Evolutionary conservation across 2,888 invertebrate species (phyloP).

Genomic region (Deroplatys truncata): DNA sequence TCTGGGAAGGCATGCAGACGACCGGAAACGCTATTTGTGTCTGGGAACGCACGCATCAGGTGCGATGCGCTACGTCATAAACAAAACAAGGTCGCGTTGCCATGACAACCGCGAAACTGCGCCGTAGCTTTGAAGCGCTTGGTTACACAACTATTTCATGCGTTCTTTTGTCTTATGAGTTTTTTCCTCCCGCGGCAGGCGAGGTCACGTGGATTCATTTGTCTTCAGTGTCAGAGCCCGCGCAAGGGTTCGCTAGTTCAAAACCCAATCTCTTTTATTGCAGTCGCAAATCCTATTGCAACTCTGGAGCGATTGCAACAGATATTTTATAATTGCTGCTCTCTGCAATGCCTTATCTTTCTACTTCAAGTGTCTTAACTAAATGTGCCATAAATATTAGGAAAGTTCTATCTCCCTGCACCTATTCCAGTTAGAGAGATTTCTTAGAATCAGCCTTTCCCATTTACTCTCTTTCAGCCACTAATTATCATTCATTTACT

Average conservation of each 20-base stretch:
- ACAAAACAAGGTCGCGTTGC: not conserved
- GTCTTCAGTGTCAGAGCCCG: not conserved
- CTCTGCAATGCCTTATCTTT: no score
- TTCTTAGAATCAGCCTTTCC: no score
- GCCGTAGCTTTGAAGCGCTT: not conserved
- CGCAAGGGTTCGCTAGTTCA: not conserved
- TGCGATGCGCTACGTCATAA: not conserved
- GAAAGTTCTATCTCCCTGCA: no score
- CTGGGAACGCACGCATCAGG: not conserved
- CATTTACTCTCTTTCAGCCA: no score
- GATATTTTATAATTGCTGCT: no score
- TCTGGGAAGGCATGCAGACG: not conserved
- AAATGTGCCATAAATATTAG: no score
- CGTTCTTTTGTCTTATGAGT: not conserved
- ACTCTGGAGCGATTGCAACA: not conserved
- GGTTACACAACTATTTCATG: not conserved
- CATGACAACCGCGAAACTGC: not conserved
- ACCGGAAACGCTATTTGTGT: not conserved
- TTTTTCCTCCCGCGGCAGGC: not conserved
- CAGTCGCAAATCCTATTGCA: not conserved
- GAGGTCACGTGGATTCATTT: not conserved
- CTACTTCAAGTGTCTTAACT: no score
- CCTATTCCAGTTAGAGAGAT: no score
- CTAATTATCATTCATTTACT: no score
- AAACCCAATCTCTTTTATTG: not conserved